These are phyloP conservation scores for Caenorhabditis latens DNA, from an alignment of 1,140 invertebrate species.

Conservation along the genomic window DNA sequence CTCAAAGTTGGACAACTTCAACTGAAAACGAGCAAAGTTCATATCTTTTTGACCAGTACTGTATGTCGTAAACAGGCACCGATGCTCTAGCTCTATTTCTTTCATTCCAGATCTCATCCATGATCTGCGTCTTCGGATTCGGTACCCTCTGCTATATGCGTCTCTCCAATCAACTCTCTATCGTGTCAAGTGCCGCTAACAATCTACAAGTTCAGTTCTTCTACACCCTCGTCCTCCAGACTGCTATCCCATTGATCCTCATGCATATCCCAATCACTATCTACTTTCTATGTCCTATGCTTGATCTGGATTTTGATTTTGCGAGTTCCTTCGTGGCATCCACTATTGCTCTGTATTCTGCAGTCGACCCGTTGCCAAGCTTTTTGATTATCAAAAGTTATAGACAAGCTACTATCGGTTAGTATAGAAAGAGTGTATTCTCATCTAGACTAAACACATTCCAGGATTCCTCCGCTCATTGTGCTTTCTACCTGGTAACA, in stretches of 20 bases:
- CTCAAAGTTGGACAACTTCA: no score
- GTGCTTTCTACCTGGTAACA: background rate
- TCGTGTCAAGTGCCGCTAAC: background rate
- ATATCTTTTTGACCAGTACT: no score
- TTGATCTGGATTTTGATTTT: conserved; percentile 35
- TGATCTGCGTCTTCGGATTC: background rate
- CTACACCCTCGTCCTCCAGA: conserved; percentile 8
- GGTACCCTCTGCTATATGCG: background rate
- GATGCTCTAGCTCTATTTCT: background rate
- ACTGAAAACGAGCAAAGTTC: no score
- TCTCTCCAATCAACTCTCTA: background rate
- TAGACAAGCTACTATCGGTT: background rate
- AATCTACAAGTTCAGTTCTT: conserved; percentile 1
- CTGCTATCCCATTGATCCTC: conserved; percentile 2
- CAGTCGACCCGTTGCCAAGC: conserved; percentile 10
- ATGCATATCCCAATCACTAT: conserved; percentile 22
- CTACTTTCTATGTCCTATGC: conserved; percentile 18
- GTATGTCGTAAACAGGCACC: no score
- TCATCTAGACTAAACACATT: background rate
- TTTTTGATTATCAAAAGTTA: conserved; percentile 17
- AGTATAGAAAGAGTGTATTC: background rate
- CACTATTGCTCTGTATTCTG: background rate
- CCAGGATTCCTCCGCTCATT: background rate
- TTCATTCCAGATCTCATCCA: background rate
- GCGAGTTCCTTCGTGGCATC: conserved; percentile 7